These are phyloP conservation scores for Crioceris asparagi DNA, from an alignment of 2,888 invertebrate genomes.

Conservation along the genomic window DNA sequence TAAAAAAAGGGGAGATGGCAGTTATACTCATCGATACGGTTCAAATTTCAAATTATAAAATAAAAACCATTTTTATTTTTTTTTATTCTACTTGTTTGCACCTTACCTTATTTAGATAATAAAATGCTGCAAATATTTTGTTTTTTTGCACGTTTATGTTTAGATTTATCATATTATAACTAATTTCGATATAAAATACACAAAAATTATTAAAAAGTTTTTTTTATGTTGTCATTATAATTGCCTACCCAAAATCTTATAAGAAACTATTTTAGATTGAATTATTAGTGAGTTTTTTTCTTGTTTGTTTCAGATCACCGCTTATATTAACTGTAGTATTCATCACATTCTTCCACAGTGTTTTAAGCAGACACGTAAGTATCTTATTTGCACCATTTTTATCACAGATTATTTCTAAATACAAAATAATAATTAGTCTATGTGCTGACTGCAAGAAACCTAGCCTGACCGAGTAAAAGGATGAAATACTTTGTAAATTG, in stretches of 20 bases:
- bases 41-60: too few species aligned
- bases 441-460: too few species aligned
- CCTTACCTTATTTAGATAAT: background rate
- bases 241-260: background rate
- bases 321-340: slow-evolving; percentile 48
- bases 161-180: too few species aligned
- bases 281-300: slow-evolving; percentile 16
- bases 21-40: too few species aligned
- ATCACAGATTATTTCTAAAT: background rate
- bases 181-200: too few species aligned
- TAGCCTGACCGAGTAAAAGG: too few species aligned
- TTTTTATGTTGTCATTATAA: background rate
- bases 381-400: slow-evolving; percentile 10
- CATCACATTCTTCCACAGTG: slow-evolving; percentile 42
- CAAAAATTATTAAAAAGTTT: too few species aligned
- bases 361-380: slow-evolving; percentile 53
- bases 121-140: background rate
- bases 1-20: too few species aligned
- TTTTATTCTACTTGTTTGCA: too few species aligned
- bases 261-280: background rate
- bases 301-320: slow-evolving; percentile 49
- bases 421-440: background rate
- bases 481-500: too few species aligned
- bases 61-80: too few species aligned
- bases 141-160: too few species aligned